Evolutionary conservation across 1,140 invertebrate genomes (phyloP).

Genomic region (Planococcus citri): DNA sequence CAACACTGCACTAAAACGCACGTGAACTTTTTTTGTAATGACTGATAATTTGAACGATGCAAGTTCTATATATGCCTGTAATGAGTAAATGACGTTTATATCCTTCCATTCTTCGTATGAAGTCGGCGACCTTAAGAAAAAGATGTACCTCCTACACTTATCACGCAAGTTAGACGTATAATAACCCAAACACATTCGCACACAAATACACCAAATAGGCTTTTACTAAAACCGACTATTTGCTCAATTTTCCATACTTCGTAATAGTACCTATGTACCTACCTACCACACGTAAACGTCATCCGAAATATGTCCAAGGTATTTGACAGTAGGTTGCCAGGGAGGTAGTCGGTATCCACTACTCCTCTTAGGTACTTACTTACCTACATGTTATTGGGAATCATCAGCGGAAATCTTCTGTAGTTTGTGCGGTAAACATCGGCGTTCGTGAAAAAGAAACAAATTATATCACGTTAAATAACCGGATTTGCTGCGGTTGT

Average conservation of each 20-base stretch:
- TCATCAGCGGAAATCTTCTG: background rate
- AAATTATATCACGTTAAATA: background rate
- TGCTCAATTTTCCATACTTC: slow-evolving; percentile 6
- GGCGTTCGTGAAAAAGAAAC: background rate
- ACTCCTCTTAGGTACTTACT: too few relatives aligned
- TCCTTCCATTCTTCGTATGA: slow-evolving; percentile 2
- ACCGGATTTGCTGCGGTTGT: background rate
- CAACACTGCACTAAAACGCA: background rate
- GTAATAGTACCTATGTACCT: too few relatives aligned
- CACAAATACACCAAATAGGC: background rate
- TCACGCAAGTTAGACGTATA: background rate
- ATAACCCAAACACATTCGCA: background rate
- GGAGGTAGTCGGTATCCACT: too few relatives aligned
- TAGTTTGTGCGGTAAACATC: background rate
- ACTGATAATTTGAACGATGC: background rate
- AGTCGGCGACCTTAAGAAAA: slow-evolving; percentile 16
- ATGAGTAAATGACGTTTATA: slow-evolving; percentile 1
- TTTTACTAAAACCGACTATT: background rate
- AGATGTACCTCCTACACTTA: slow-evolving; percentile 19
- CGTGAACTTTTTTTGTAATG: slow-evolving; percentile 12
- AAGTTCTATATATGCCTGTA: slow-evolving; percentile 8
- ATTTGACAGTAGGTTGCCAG: background rate
- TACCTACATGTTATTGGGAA: too few relatives aligned
- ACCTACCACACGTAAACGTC: background rate
- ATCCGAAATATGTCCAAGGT: slow-evolving; percentile 3